Percentiles rank a stretch among this genome's conserved stretches.
Conservation (phyloP, 2,113 vertebrate species). For the Oreochromis tanganicae region DNA sequence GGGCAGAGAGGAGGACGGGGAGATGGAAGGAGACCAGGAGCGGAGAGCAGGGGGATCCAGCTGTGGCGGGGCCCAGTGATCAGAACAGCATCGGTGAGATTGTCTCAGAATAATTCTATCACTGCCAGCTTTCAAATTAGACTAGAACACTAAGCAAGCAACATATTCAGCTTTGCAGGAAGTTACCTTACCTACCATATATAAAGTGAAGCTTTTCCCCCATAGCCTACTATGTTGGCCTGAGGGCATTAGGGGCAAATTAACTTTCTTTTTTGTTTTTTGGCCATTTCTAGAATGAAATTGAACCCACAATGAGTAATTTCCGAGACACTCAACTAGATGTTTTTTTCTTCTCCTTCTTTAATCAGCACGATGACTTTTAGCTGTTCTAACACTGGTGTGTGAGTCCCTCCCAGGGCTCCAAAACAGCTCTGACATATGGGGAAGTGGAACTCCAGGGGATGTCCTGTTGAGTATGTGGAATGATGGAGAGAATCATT, state of each 20-base stretch:
- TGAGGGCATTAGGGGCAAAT: not conserved
- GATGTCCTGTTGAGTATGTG: not conserved
- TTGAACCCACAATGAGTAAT: not conserved
- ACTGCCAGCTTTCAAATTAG: not conserved
- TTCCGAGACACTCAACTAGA: not conserved
- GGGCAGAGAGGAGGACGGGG: slow-evolving; percentile 76
- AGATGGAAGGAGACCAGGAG: slow-evolving; percentile 61
- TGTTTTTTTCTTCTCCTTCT: not conserved
- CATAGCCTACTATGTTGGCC: not conserved
- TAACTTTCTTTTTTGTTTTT: not conserved
- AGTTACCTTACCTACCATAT: accelerated
- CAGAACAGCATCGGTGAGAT: slow-evolving; percentile 70
- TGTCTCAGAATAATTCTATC: not conserved
- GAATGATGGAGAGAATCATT: not conserved
- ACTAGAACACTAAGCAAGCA: not conserved
- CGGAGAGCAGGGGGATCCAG: slow-evolving; percentile 71
- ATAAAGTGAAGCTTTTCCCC: not conserved
- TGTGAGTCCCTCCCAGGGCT: not conserved
- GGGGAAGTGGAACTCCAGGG: not conserved
- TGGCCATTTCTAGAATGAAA: not conserved
- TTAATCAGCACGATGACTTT: not conserved
- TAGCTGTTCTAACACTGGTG: not conserved
- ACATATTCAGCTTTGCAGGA: not conserved
- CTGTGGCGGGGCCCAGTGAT: slow-evolving; percentile 80
- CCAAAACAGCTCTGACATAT: not conserved